Percentiles rank a stretch among this genome's conserved stretches.
Conservation (phyloP, 2,113 vertebrate genomes). For the Urocitellus parryii region DNA sequence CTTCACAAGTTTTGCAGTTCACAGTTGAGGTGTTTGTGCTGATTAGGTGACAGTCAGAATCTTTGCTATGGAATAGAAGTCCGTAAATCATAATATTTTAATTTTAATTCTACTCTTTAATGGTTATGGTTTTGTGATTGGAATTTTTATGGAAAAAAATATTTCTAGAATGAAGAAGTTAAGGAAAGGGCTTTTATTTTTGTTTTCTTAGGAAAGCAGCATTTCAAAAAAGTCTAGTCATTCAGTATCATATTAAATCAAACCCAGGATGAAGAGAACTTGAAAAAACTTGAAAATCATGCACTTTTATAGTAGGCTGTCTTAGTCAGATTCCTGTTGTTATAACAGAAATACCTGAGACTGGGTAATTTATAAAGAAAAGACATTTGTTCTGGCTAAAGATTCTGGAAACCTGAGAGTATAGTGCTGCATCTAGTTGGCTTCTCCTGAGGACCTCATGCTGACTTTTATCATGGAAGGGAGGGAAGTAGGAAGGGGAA, state of each 20-base stretch:
- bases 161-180: conserved; percentile 38
- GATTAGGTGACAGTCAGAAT: conserved; percentile 21
- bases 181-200: not conserved
- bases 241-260: conserved; percentile 22
- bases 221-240: conserved; percentile 36
- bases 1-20: not conserved
- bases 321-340: not conserved
- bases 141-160: not conserved
- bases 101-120: not conserved
- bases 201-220: not conserved
- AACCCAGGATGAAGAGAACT: not conserved
- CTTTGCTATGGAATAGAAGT: conserved; percentile 2
- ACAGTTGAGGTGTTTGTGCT: not conserved
- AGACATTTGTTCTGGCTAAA: not conserved
- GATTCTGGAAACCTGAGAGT: not conserved
- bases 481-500: not conserved
- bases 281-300: conserved; percentile 45
- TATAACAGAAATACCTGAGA: not conserved
- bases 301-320: not conserved
- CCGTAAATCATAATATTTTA: not conserved
- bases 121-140: not conserved
- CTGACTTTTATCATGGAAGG: not conserved
- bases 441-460: not conserved
- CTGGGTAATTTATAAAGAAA: not conserved
- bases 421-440: not conserved